Conservation (phyloP, 2,888 invertebrate genomes). For the Palloptera scutellata region DNA sequence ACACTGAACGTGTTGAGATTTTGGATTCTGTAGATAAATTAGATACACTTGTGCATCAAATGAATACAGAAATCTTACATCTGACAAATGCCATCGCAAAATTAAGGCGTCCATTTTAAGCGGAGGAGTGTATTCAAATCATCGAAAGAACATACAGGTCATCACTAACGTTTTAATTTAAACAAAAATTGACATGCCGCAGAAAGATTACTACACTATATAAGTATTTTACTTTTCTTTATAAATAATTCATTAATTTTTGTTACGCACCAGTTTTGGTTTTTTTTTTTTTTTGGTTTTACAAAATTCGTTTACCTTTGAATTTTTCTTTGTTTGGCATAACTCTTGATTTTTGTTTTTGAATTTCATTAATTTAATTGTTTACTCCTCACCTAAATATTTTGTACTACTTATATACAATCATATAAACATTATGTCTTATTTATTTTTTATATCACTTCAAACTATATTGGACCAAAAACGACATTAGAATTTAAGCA, state of each 20-base stretch:
- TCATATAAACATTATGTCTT: slow-evolving; percentile 29
- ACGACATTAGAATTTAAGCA: slow-evolving; percentile 66
- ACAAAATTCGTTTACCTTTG: slow-evolving; percentile 25
- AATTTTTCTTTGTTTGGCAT: slow-evolving; percentile 33
- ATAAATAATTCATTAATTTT: slow-evolving; percentile 27
- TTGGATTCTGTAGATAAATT: slow-evolving; percentile 91
- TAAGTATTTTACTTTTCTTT: slow-evolving; percentile 13
- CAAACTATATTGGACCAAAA: slow-evolving; percentile 66
- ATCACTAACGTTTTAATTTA: no score
- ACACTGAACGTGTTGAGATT: slow-evolving; percentile 95
- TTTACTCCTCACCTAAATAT: background rate
- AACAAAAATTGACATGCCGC: slow-evolving; percentile 53
- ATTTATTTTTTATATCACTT: slow-evolving; percentile 44
- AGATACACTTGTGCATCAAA: slow-evolving; percentile 81
- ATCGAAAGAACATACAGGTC: background rate
- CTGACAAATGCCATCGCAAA: slow-evolving; percentile 88
- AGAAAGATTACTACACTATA: slow-evolving; percentile 31
- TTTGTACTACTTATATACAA: background rate
- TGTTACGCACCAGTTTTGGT: slow-evolving; percentile 25
- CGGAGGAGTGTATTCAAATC: slow-evolving; percentile 2
- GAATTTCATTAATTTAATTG: slow-evolving; percentile 1
- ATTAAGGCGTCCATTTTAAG: slow-evolving; percentile 71
- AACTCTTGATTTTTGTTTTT: background rate
- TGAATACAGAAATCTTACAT: slow-evolving; percentile 88
- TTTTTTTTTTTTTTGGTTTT: slow-evolving; percentile 29